Base-by-base conservation (phyloP, 2,113 vertebrate genomes). In the Odocoileus virginianus region DNA sequence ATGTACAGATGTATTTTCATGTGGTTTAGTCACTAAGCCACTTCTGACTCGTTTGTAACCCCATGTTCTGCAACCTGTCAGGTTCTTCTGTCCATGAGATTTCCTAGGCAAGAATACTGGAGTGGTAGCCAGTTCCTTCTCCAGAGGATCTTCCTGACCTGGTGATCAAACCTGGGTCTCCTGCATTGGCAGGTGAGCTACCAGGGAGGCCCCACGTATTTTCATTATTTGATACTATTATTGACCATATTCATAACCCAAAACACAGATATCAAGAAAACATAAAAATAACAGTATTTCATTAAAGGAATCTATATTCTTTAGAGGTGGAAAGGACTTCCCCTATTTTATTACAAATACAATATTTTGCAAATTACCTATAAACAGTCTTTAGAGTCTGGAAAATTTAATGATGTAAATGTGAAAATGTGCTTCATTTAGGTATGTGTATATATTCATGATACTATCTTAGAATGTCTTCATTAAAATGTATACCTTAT, bases 401-500 rank as follows among this genome's bases (percentile, higher is more conserved):
- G 45, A 89, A 71, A 95, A 78, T 54, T 79, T 81, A 87, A 54
- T 95, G 40, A 93, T 28, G 4, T 89, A 95, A 97, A 64, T 93
- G 30, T 95, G n/a, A 90, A 97, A 96, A 87, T 92, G 57, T 67
- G 43, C 27, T 93, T 83, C 36, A 64, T 43, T 89, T 95, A 33
- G 19, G 27, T 81, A 81, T 30, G 11, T 78, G 19, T 87, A 50
- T 95, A 14, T 89, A 84, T 96, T 89, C 74, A 43, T 76, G 17
- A 97, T 86, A 81, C 5, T 28, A 57, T 64, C 60, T 86, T 55
- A 47, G 45, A 87, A 17, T 92, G 30, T 93, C 45, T 95, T 90
- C 67, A 95, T 90, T 96, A 97, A 97, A 95, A 86, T 95, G 6
- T 83, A 91, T 78, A 89, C 47, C 61, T 95, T 96, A 90, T 16